A percentile compares a stretch with the other conserved stretches of the same genome.
Evolutionary conservation across 2,888 invertebrate genomes (phyloP).

Genomic region (Corbicula japonica): DNA sequence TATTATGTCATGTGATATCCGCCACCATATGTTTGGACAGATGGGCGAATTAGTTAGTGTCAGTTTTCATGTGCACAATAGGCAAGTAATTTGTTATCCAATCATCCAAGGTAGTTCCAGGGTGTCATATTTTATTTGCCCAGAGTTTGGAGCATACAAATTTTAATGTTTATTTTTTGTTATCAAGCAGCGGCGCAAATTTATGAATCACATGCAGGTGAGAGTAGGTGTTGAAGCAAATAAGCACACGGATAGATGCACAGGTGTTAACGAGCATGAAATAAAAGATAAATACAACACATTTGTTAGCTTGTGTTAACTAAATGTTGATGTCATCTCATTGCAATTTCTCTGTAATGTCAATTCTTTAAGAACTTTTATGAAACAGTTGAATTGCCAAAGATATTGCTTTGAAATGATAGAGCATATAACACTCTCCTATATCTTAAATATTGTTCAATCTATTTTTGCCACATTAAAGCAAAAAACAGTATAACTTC

Average conservation of each 20-base stretch:
- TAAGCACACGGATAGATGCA: constrained; percentile 69
- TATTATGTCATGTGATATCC: constrained; percentile 48
- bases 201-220: constrained; percentile 73
- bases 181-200: constrained; percentile 39
- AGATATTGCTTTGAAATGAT: too few relatives aligned
- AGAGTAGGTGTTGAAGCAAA: constrained; percentile 64
- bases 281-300: constrained; percentile 63
- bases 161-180: constrained; percentile 19
- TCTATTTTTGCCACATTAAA: too few relatives aligned
- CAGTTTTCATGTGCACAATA: constrained; percentile 20
- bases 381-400: too few relatives aligned
- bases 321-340: constrained; percentile 24
- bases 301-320: constrained; percentile 55
- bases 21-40: constrained; percentile 19
- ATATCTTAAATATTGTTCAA: too few relatives aligned
- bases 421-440: too few relatives aligned
- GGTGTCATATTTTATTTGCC: too few relatives aligned
- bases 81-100: too few relatives aligned
- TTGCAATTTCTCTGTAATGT: too few relatives aligned
- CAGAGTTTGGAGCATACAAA: constrained; percentile 8
- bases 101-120: too few relatives aligned
- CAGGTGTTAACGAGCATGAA: constrained; percentile 68
- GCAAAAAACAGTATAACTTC: too few relatives aligned
- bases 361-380: too few relatives aligned
- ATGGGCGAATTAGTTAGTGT: constrained; percentile 30